phyloP scores from a whole-genome alignment of 2,888 invertebrate genomes.

The Drosophila histrio region DNA sequence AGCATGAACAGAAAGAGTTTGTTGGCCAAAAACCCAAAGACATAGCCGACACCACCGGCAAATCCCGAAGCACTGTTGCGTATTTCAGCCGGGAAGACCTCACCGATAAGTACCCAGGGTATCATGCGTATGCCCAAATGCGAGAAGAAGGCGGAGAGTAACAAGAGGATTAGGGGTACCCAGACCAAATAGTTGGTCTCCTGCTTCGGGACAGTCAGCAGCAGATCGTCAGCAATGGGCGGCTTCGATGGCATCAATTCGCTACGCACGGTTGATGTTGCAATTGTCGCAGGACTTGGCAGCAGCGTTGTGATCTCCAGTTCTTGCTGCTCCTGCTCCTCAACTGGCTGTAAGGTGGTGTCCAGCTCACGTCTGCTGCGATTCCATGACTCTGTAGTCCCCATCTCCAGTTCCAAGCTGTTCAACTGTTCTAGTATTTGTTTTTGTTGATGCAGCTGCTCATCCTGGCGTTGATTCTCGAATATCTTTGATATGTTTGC shows the following conservation, averaged over 20 bases:
- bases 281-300: slow-evolving; percentile 3
- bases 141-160: slow-evolving; percentile 88
- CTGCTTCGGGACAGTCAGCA: slow-evolving; percentile 82
- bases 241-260: slow-evolving; percentile 32
- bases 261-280: background rate
- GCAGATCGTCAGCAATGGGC: slow-evolving; percentile 66
- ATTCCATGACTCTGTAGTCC: slow-evolving; percentile 48
- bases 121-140: slow-evolving; percentile 88
- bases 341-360: slow-evolving; percentile 27
- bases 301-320: slow-evolving; percentile 51
- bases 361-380: slow-evolving; percentile 64
- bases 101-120: slow-evolving; percentile 93
- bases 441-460: slow-evolving; percentile 25
- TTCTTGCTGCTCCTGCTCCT: slow-evolving; percentile 17
- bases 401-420: slow-evolving; percentile 26
- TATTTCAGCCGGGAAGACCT: slow-evolving; percentile 89
- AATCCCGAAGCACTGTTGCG: slow-evolving; percentile 90
- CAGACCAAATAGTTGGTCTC: slow-evolving; percentile 86
- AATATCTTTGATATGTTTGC: slow-evolving; percentile 83
- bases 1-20: slow-evolving; percentile 90
- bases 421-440: slow-evolving; percentile 25
- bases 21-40: slow-evolving; percentile 90
- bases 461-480: slow-evolving; percentile 70
- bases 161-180: slow-evolving; percentile 88
- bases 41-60: slow-evolving; percentile 89